A percentile compares a stretch with the other conserved stretches of the same genome.
Evolutionary conservation across 92 coral and sea anemone species (phyloP).

Genomic region (Porites divaricata): DNA sequence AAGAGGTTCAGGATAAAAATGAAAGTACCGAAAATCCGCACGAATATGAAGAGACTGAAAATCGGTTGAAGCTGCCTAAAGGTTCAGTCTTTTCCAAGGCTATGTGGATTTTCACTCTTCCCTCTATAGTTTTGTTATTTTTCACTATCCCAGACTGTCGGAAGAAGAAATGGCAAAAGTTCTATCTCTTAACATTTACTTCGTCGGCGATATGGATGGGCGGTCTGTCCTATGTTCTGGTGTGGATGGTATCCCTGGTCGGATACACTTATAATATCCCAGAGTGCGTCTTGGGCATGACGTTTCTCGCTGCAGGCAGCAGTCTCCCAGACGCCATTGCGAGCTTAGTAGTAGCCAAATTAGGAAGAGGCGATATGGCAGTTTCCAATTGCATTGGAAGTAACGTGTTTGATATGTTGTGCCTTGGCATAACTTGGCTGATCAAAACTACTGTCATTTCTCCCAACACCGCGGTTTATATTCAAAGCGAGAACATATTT

Average conservation of each 20-base stretch:
- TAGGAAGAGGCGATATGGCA: slow-evolving; percentile 99
- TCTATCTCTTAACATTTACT: slow-evolving; percentile 87
- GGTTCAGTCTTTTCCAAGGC: slow-evolving; percentile 61
- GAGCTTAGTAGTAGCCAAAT: slow-evolving; percentile 94
- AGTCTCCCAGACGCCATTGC: slow-evolving; percentile 99
- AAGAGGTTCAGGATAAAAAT: slow-evolving; percentile 26
- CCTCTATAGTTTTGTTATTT: slow-evolving; percentile 81
- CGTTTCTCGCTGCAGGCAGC: slow-evolving; percentile 99
- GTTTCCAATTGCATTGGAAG: slow-evolving; percentile 98
- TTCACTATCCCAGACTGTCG: slow-evolving; percentile 97
- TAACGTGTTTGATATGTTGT: slow-evolving; percentile 97
- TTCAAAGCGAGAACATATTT: slow-evolving; percentile 94
- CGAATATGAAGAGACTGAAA: slow-evolving; percentile 34
- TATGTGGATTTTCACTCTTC: slow-evolving; percentile 85
- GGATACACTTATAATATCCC: slow-evolving; percentile 97
- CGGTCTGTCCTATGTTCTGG: slow-evolving; percentile 88
- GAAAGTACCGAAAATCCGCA: slow-evolving; percentile 53
- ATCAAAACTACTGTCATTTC: slow-evolving; percentile 83
- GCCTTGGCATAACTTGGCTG: slow-evolving; percentile 96
- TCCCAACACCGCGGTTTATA: slow-evolving; percentile 82
- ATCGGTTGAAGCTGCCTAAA: slow-evolving; percentile 70
- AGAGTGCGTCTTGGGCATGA: slow-evolving; percentile 99
- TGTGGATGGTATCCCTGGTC: slow-evolving; percentile 96
- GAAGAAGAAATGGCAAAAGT: slow-evolving; percentile 77
- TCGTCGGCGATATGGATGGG: slow-evolving; percentile 98